phyloP scores from a whole-genome alignment of 2,113 vertebrate species.

The Nerophis lumbriciformis region DNA sequence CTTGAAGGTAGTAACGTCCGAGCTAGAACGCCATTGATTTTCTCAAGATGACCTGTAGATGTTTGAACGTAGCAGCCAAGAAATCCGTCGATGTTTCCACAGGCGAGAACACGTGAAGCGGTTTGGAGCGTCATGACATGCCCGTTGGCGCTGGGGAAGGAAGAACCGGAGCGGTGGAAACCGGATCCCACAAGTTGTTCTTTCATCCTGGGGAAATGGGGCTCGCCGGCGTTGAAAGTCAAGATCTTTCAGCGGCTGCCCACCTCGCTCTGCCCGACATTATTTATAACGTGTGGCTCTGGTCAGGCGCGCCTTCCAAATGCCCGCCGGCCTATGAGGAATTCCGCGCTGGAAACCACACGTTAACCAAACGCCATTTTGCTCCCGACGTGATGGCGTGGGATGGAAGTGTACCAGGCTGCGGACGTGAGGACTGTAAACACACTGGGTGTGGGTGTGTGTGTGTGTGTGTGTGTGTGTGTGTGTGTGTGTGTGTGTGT shows the following conservation, averaged over 20 bases:
- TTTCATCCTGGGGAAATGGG: conserved; percentile 24
- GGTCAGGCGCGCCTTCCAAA: conserved; percentile 16
- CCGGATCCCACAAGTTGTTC: conserved; percentile 25
- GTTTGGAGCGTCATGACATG: no score
- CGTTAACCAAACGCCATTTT: conserved; percentile 38
- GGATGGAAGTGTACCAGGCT: conserved; percentile 11
- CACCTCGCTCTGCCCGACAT: conserved; percentile 26
- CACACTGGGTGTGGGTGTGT: no score
- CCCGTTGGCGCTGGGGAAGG: conserved; percentile 19
- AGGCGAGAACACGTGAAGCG: conserved; percentile 4
- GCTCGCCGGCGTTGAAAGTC: conserved; percentile 18
- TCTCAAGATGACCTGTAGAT: not conserved
- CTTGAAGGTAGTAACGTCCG: no score
- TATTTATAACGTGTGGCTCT: conserved; percentile 40
- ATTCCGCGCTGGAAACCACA: conserved; percentile 36
- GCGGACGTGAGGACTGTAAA: no score
- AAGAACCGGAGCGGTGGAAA: conserved; percentile 27
- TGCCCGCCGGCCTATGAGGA: conserved; percentile 37
- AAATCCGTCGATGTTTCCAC: conserved; percentile 19
- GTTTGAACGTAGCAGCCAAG: conserved; percentile 32
- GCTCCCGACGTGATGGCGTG: conserved; percentile 36
- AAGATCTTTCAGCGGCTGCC: conserved; percentile 40
- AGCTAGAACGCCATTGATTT: not conserved
- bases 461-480: no score
- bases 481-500: no score